Base-by-base conservation (phyloP, 1,140 invertebrate species). In the Riptortus pedestris region DNA sequence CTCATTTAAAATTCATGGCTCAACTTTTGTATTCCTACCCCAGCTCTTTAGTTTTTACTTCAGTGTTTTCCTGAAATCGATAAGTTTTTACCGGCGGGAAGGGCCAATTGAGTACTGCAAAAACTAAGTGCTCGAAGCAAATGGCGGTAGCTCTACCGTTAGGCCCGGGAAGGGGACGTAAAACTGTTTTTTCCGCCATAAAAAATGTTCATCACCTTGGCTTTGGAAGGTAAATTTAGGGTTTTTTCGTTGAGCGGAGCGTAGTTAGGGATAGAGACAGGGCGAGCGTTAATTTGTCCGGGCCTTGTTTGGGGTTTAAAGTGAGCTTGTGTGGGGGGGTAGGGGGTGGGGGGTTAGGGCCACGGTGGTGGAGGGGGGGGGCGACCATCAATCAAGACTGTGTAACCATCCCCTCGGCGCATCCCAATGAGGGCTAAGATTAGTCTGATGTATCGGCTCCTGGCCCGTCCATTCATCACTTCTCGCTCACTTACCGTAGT, bases 271-370 rank as follows among this genome's bases (percentile, higher is more conserved):
- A 55, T 55, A 55, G 51, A 55, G 51, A 55, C 51, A 55, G 51
- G 51, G 24, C 22, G 51, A 24, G 51, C 51, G 51, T 55, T 55
- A 55, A 55, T 55, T 55, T 55, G 51, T 55, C 51, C 51, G 24
- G 51, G 51, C 51, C 51, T 55, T 55, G 51, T 55, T 55, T 55
- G 51, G 51, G 51, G 51, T 55, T 55, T 55, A 55, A 55, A 55
- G 51, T 55, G 31, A 38, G 31, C 14, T 38, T 14, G 31, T 5
- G 31, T 38, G 31, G 5, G 31, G 5, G 31, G 5, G 31, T 38
- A 14, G 31, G 31, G 31, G 31, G 31, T 5, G 14, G 31, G 31
- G 31, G 5, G 31, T 5, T 14, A 7, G 5, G 5, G 31, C 31
- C 5, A 38, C 5, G 31, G 31, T 38, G 31, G 31, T 38, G 5